Conservation (phyloP, 2,888 invertebrate species). For the Mechanitis mazaeus region DNA sequence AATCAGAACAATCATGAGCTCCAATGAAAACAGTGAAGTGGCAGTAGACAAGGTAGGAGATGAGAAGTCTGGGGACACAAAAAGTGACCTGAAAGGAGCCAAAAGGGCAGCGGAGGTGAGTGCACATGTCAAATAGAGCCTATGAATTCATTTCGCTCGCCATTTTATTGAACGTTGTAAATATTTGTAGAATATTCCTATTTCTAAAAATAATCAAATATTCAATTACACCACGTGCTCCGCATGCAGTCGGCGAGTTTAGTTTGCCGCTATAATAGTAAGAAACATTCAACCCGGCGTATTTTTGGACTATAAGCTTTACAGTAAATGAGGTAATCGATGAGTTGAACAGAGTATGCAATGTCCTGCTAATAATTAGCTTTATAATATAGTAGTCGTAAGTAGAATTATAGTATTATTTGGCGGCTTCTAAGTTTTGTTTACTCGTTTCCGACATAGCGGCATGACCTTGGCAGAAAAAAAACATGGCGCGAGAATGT, state of each 20-base stretch:
- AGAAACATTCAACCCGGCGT: slow-evolving; percentile 55
- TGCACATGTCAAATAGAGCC: slow-evolving; percentile 67
- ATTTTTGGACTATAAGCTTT: slow-evolving; percentile 62
- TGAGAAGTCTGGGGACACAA: slow-evolving; percentile 82
- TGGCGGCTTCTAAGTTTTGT: slow-evolving; percentile 55
- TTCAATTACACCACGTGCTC: slow-evolving; percentile 49
- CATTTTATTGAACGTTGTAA: slow-evolving; percentile 70
- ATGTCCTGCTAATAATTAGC: neutral
- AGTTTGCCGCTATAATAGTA: slow-evolving; percentile 29
- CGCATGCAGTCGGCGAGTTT: slow-evolving; percentile 10
- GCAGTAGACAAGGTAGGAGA: slow-evolving; percentile 90
- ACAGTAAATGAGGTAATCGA: slow-evolving; percentile 61
- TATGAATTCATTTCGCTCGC: slow-evolving; percentile 70
- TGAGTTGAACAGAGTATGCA: slow-evolving; percentile 43
- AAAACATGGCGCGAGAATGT: slow-evolving; percentile 74
- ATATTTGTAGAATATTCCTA: slow-evolving; percentile 37
- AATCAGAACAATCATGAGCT: slow-evolving; percentile 74
- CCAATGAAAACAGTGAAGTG: slow-evolving; percentile 87
- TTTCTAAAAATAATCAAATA: slow-evolving; percentile 31
- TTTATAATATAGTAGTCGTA: slow-evolving; percentile 25
- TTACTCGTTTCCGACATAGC: slow-evolving; percentile 69
- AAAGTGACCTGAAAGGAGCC: slow-evolving; percentile 90
- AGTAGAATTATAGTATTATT: slow-evolving; percentile 26
- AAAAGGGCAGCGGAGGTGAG: slow-evolving; percentile 93
- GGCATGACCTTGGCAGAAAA: slow-evolving; percentile 73